Evolutionary conservation across 2,797 vertebrate genomes (phyloP).

Genomic region (Clarias pachynema): DNA sequence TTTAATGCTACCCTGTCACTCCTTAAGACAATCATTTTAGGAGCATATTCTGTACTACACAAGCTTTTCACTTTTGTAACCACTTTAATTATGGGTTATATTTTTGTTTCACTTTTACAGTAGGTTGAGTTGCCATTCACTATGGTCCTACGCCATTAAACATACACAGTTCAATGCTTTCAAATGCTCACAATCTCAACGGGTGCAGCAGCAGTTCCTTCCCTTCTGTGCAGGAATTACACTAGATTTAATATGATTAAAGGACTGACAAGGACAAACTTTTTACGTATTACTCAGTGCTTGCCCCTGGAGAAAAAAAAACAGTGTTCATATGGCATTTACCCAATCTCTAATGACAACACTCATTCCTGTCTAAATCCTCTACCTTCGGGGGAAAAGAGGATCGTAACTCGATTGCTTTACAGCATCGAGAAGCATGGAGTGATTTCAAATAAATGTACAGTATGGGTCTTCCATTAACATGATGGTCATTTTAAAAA

Average conservation of each 20-base stretch:
- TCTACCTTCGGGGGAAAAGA: conserved; percentile 58
- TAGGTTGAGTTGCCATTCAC: not conserved
- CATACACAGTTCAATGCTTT: not conserved
- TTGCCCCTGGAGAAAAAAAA: conserved; percentile 62
- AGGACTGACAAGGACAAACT: conserved; percentile 73
- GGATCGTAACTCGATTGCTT: conserved; percentile 14
- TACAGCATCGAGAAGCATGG: not conserved
- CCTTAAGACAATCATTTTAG: not conserved
- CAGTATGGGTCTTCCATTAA: conserved; percentile 1
- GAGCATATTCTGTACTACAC: not conserved
- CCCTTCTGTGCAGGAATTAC: conserved; percentile 66
- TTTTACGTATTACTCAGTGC: conserved; percentile 68
- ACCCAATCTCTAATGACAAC: conserved; percentile 74
- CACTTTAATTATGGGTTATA: not conserved
- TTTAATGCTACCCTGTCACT: not conserved
- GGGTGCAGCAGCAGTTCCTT: conserved; percentile 51
- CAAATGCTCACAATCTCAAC: conserved; percentile 21
- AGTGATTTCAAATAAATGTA: not conserved
- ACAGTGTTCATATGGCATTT: conserved; percentile 65
- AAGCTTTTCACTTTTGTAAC: not conserved
- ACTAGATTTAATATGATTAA: conserved; percentile 75
- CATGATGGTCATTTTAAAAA: not conserved
- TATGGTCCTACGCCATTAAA: not conserved
- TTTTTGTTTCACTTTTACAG: not conserved
- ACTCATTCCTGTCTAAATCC: conserved; percentile 66